phyloP scores from a whole-genome alignment of 1,140 invertebrate species.

The Trichonephila clavipes region DNA sequence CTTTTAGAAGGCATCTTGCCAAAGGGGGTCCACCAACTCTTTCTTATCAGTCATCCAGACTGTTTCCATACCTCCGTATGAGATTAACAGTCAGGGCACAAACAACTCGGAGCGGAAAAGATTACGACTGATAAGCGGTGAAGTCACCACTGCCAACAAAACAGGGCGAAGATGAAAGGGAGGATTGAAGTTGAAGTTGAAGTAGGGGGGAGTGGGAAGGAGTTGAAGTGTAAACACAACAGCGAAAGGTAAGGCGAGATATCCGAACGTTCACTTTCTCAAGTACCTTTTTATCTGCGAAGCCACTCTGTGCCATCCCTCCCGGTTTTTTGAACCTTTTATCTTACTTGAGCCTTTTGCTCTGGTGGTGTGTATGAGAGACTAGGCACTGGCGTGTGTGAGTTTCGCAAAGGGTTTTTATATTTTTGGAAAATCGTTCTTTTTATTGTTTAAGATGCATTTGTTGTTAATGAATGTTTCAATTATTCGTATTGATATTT shows the following conservation, averaged over 20 bases:
- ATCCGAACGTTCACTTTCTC: conserved; percentile 31
- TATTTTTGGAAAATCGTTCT: too few species aligned
- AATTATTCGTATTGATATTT: too few species aligned
- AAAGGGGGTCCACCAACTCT: neutral
- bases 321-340: conserved; percentile 11
- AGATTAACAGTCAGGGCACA: conserved; percentile 17
- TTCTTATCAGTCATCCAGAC: conserved; percentile 26
- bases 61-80: conserved; percentile 2
- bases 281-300: conserved; percentile 26
- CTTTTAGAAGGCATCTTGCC: conserved; percentile 28
- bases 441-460: too few species aligned
- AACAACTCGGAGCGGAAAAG: neutral
- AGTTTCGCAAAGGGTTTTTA: too few species aligned
- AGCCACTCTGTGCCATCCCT: neutral
- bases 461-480: too few species aligned
- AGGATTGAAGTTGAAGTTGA: neutral
- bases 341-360: too few species aligned
- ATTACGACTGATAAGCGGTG: conserved; percentile 13
- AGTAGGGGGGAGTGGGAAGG: neutral
- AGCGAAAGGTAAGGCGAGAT: conserved; percentile 40
- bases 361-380: too few species aligned
- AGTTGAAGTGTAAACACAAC: conserved; percentile 52
- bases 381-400: too few species aligned
- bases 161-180: neutral
- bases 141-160: conserved; percentile 2